Conservation (phyloP, 2,113 vertebrate genomes). For the Myrmophylax atrothorax region DNA sequence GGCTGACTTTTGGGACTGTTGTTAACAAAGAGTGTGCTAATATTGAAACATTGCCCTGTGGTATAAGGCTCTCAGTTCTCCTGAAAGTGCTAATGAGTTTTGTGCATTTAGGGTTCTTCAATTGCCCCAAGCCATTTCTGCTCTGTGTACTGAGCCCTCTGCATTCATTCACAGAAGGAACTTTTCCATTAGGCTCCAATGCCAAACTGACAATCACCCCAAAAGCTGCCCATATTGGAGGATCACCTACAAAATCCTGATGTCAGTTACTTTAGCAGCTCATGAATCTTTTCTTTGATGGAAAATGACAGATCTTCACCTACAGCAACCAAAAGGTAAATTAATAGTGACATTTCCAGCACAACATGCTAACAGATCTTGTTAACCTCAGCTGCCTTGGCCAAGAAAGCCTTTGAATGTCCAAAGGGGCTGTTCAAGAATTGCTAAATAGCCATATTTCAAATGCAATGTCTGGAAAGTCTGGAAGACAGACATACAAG, state of each 20-base stretch:
- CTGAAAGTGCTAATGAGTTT: not conserved
- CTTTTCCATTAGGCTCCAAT: not conserved
- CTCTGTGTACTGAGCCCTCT: not conserved
- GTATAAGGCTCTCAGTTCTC: not conserved
- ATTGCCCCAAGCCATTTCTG: not conserved
- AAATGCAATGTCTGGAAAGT: not conserved
- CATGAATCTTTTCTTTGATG: not conserved
- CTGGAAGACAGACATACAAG: not conserved
- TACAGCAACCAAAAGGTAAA: not conserved
- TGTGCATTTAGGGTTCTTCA: not conserved
- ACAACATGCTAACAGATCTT: not conserved
- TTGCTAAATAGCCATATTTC: not conserved
- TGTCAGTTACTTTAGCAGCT: not conserved
- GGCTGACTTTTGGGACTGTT: not conserved
- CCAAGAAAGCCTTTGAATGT: not conserved
- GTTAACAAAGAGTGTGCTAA: not conserved
- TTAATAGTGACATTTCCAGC: conserved; percentile 6
- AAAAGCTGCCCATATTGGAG: not conserved
- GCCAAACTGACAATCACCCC: not conserved
- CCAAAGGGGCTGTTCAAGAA: not conserved
- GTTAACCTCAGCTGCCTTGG: not conserved
- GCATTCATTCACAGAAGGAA: not conserved
- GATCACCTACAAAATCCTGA: not conserved
- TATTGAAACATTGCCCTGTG: not conserved
- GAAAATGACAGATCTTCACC: not conserved